Conservation (phyloP, 2,888 invertebrate genomes). For the Hypomecis punctinalis region DNA sequence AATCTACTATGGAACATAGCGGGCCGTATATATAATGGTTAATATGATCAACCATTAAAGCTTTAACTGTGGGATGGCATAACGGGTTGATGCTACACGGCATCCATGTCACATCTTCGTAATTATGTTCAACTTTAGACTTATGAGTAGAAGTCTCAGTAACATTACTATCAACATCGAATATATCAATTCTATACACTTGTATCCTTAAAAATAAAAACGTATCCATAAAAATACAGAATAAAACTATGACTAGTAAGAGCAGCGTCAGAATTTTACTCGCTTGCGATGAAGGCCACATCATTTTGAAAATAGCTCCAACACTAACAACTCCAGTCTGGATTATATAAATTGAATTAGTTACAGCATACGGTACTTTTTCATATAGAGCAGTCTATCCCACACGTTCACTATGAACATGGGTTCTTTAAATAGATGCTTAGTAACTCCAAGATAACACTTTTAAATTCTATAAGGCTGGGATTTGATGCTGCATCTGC, state of each 20-base stretch:
- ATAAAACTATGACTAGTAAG: constrained; percentile 84
- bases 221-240: constrained; percentile 90
- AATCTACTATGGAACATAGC: constrained; percentile 89
- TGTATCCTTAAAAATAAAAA: constrained; percentile 89
- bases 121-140: constrained; percentile 57
- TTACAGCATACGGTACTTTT: constrained; percentile 16
- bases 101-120: constrained; percentile 86
- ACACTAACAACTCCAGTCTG: constrained; percentile 9
- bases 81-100: constrained; percentile 90
- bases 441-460: constrained; percentile 19
- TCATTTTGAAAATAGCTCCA: constrained; percentile 74
- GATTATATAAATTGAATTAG: constrained; percentile 25
- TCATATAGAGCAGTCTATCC: constrained; percentile 22
- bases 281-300: constrained; percentile 90
- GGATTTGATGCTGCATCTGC: constrained; percentile 5
- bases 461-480: constrained; percentile 26
- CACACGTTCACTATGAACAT: constrained; percentile 29
- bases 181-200: constrained; percentile 86
- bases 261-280: constrained; percentile 88
- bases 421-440: constrained; percentile 30
- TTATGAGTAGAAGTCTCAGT: constrained; percentile 63
- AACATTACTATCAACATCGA: constrained; percentile 53
- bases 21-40: constrained; percentile 94
- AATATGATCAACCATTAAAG: constrained; percentile 91
- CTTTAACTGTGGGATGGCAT: constrained; percentile 93